Evolutionary conservation across 92 coral and sea anemone genomes (phyloP), one percentile per base, ranked within the genome.

Genomic region (Nematostella vectensis): DNA sequence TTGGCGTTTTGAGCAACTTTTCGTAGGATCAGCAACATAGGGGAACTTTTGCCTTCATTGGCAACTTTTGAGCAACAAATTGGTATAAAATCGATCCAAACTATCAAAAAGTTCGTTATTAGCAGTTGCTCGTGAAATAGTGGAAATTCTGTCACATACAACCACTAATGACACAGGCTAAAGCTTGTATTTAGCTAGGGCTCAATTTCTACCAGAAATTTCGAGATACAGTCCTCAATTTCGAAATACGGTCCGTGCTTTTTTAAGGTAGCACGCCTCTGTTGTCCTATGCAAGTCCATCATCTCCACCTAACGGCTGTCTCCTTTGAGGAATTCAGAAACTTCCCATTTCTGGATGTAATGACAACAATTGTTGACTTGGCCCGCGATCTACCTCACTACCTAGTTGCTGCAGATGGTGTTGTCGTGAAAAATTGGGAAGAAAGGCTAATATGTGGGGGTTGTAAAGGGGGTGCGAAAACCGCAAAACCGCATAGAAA

Each of bases 181-280:
- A 79, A 67, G 87, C 76, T n/a, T n/a, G n/a, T n/a, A n/a, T 75
- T 30, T 74, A 62, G 29, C 83, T 71, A 36, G 83, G 83, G 31
- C 58, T 75, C 40, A 26, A 59, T 29, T 81, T 75, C 70, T 75
- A 79, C 63, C 87, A 79, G 56, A 74, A 72, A n/a, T n/a, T n/a
- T n/a, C n/a, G 80, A 76, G 69, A 61, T 61, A 69, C 43, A 77
- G 86, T 13, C 76, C 53, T 58, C 77, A 80, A 63, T 68, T 75
- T 64, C 78, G 56, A 21, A 49, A 28, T 37, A 74, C 77, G 68
- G 81, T 79, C 60, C 47, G 71, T 58, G 80, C 81, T n/a, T n/a
- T 59, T 73, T 79, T 50, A 79, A 74, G 63, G 81, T 51, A 25
- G 70, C 77, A 49, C 55, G 87, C 36, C 77, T 79, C 71, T 74